These are phyloP conservation scores for Cephalopholis sonnerati DNA, from an alignment of 2,113 vertebrate species.

Conservation along the genomic window DNA sequence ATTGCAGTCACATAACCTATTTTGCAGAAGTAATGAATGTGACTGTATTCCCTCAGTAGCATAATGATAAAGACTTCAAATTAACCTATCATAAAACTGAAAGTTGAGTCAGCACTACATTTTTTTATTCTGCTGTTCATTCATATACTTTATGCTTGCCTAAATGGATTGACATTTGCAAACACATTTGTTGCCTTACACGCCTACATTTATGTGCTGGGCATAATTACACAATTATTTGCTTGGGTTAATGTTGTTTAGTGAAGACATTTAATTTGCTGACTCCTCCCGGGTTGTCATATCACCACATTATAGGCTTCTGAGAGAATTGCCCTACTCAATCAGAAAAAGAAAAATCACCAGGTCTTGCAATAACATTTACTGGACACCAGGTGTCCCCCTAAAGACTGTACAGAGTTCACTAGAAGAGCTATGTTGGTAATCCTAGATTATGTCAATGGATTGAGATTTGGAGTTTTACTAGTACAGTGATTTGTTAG, in stretches of 20 bases:
- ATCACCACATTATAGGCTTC: constrained; percentile 5
- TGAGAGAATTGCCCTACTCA: constrained; percentile 1
- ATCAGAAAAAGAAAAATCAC: neutral
- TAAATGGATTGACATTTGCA: constrained; percentile 52
- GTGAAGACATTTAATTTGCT: constrained; percentile 47
- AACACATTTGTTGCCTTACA: constrained; percentile 21
- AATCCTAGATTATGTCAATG: neutral
- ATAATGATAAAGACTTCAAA: constrained; percentile 33
- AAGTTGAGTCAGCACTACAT: constrained; percentile 34
- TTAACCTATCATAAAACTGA: constrained; percentile 14
- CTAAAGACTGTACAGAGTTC: neutral
- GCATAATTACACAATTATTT: constrained; percentile 35
- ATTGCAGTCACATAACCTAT: neutral
- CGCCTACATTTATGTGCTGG: constrained; percentile 18
- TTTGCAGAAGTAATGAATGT: constrained; percentile 19
- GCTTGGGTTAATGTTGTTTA: constrained; percentile 39
- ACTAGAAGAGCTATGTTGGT: too few relatives aligned
- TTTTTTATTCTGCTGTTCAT: constrained; percentile 21
- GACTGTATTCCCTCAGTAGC: constrained; percentile 17
- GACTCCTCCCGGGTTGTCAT: constrained; percentile 34
- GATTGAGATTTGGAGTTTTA: neutral
- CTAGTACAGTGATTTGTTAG: neutral
- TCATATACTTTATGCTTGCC: constrained; percentile 12
- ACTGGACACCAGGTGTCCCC: constrained; percentile 63
- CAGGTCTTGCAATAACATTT: constrained; percentile 9